Conservation (phyloP, 2,888 invertebrate species). For the Temnothorax ravouxi region DNA sequence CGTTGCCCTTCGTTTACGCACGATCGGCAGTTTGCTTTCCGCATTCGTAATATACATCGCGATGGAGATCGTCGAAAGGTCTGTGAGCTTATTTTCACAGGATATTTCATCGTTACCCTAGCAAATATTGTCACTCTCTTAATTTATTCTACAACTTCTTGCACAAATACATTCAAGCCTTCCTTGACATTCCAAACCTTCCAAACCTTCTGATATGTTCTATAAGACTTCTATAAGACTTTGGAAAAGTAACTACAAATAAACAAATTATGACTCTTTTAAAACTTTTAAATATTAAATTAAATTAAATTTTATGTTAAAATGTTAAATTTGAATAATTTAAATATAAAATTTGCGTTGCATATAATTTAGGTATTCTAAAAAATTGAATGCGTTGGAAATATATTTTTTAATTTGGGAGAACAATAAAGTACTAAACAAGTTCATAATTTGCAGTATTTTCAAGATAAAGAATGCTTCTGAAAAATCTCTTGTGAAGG, state of each 20-base stretch:
- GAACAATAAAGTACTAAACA: background rate
- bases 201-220: background rate
- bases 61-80: conserved; percentile 5
- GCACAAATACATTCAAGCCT: background rate
- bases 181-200: background rate
- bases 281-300: background rate
- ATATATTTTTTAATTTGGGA: background rate
- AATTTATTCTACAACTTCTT: background rate
- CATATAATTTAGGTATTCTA: background rate
- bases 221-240: background rate
- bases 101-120: background rate
- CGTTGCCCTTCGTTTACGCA: conserved; percentile 36
- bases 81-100: background rate
- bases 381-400: background rate
- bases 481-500: background rate
- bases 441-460: background rate
- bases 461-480: background rate
- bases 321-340: background rate
- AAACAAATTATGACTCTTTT: background rate
- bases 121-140: background rate
- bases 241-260: background rate
- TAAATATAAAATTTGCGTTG: background rate
- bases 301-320: background rate
- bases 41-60: conserved; percentile 33
- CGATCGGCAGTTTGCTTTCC: conserved; percentile 39